Conservation (phyloP, 2,797 vertebrate species). For the Eulemur albifrons region DNA sequence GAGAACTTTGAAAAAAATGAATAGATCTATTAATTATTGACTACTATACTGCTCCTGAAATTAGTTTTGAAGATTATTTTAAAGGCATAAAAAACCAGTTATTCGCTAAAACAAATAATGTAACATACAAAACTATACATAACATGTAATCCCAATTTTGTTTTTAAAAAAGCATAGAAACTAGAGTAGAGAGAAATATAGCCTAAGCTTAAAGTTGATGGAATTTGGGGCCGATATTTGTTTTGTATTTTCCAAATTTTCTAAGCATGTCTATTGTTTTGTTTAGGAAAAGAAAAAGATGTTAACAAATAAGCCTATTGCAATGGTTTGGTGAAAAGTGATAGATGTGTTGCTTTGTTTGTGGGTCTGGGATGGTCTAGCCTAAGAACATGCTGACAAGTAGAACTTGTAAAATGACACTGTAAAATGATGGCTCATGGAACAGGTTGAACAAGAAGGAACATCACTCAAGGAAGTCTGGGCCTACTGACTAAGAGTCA, state of each 20-base stretch:
- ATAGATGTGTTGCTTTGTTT: background rate
- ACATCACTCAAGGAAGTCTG: background rate
- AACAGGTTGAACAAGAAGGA: background rate
- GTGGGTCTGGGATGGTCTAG: background rate
- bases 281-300: background rate
- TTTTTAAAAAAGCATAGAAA: background rate
- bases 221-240: background rate
- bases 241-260: background rate
- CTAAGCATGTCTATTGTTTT: background rate
- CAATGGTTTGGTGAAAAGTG: background rate
- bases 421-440: background rate
- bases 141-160: background rate
- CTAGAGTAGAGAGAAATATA: background rate
- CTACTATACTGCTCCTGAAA: background rate
- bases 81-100: background rate
- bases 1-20: background rate
- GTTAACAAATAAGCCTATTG: background rate
- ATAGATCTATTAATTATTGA: background rate
- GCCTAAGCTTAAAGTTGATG: background rate
- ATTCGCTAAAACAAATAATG: background rate
- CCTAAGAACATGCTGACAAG: background rate
- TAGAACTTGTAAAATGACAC: background rate
- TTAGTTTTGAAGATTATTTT: conserved; percentile 24
- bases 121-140: background rate
- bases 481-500: background rate